Base-by-base conservation (phyloP, 2,888 invertebrate genomes). In the Clivina fossor region DNA sequence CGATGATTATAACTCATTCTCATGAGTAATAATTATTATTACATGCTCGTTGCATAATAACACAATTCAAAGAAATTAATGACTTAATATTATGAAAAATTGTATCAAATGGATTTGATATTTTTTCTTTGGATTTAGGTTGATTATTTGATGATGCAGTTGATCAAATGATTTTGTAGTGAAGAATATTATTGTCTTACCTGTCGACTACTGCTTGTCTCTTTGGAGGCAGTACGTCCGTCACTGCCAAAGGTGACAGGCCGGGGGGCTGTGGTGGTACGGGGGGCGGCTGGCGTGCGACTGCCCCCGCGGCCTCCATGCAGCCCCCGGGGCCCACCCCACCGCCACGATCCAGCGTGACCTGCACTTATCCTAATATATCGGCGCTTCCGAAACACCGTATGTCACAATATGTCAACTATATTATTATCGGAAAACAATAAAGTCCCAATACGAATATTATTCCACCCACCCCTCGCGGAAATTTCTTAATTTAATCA, bases 121-220 rank as follows among this genome's bases (percentile, higher is more conserved):
- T n/a, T n/a, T n/a, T n/a, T n/a, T n/a, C n/a, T n/a, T n/a, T n/a
- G n/a, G n/a, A n/a, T n/a, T n/a, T n/a, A n/a, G n/a, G n/a, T n/a
- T n/a, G n/a, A n/a, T n/a, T n/a, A n/a, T n/a, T n/a, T n/a, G n/a
- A n/a, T n/a, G n/a, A n/a, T n/a, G n/a, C n/a, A n/a, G n/a, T n/a
- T n/a, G n/a, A n/a, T n/a, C n/a, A n/a, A n/a, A n/a, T n/a, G n/a
- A n/a, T n/a, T n/a, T n/a, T n/a, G n/a, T n/a, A n/a, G n/a, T n/a
- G n/a, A n/a, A n/a, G n/a, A n/a, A n/a, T n/a, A n/a, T n/a, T n/a
- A n/a, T n/a, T n/a, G n/a, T n/a, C 72, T 71, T 66, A 83, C 83
- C 82, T 78, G 73, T 93, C 93, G 66, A 94, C 88, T 69, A 90
- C 89, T 69, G 90, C 90, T 74, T 90, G 90, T 63, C 85, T 78